These are phyloP conservation scores for Nebria ingens DNA, from an alignment of 1,140 invertebrate species.

Conservation along the genomic window DNA sequence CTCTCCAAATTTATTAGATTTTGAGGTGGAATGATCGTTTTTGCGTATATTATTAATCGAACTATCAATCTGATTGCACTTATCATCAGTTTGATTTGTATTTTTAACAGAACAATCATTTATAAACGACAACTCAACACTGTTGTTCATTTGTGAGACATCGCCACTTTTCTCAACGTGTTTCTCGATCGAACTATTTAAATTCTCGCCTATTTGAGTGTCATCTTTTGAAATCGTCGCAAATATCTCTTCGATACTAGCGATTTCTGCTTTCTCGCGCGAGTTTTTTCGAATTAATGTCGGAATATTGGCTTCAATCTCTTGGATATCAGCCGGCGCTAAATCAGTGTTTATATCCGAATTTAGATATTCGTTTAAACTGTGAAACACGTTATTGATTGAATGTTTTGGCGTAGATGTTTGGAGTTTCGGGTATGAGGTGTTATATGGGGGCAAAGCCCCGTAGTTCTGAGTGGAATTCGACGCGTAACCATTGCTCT, in stretches of 20 bases:
- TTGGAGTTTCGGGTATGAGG: constrained; percentile 14
- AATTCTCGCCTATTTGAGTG: too few relatives aligned
- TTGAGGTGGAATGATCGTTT: too few relatives aligned
- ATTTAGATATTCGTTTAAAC: constrained; percentile 51
- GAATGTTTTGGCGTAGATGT: constrained; percentile 33
- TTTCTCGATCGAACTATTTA: too few relatives aligned
- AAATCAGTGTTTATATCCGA: constrained; percentile 30
- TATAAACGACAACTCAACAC: too few relatives aligned
- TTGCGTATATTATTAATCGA: too few relatives aligned
- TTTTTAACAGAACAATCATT: too few relatives aligned
- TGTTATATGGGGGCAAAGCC: constrained; percentile 5
- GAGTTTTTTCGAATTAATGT: not conserved
- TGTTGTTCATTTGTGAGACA: too few relatives aligned
- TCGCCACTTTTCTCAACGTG: too few relatives aligned
- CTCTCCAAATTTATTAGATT: too few relatives aligned
- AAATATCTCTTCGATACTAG: constrained; percentile 12
- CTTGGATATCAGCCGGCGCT: not conserved
- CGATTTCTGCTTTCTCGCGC: constrained; percentile 5
- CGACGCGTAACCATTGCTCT: not conserved
- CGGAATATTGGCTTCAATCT: constrained; percentile 8
- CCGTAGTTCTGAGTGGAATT: constrained; percentile 16
- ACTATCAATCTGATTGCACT: too few relatives aligned
- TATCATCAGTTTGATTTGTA: too few relatives aligned
- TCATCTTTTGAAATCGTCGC: constrained; percentile 2
- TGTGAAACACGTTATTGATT: constrained; percentile 50